Evolutionary conservation across 92 coral and sea anemone genomes (phyloP), one percentile per base, ranked within the genome.

Genomic region (Desmophyllum pertusum): DNA sequence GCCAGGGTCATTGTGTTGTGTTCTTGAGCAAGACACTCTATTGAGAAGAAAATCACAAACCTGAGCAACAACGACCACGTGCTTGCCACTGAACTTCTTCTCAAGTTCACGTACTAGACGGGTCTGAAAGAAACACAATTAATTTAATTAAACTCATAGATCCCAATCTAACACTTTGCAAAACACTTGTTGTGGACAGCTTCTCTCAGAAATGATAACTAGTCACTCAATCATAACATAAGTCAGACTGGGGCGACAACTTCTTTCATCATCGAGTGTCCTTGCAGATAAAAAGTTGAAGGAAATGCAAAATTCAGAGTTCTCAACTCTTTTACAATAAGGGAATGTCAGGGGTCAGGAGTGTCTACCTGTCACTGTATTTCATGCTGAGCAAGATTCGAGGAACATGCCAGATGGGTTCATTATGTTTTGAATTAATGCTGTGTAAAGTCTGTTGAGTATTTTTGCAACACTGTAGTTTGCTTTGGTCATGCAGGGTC

Each of bases 71-170:
- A 92, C 78, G 43, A 96, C 99, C 63, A 96, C 98, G 87, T 96
- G 99, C 70, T 91, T 96, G 75, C 98, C 99, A 85, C 99, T 96
- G 89, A 96, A 96, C 92, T 96, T 96, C 93, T 96, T 96, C 65
- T 96, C 99, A 84, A 96, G 83, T 71, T 96, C 99, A 71, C 99
- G 99, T 10, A 96, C 98, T 25, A 96, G 91, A 57, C 99, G 99
- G 40, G 94, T 90, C 99, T 96, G 70, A 11, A 70, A 63, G 25
- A 27, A 1, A 80, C 30, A 76, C 2, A 80, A 69, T n/a, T n/a
- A n/a, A n/a, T n/a, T n/a, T n/a, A n/a, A n/a, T n/a, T n/a, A n/a
- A n/a, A n/a, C n/a, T n/a, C n/a, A n/a, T n/a, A n/a, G n/a, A n/a
- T 23, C 9, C 6, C 31, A 57, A 5, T 62, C 7, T 62, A 10